Evolutionary conservation across 2,888 invertebrate species (phyloP).

Genomic region (Lomographa bimaculata): DNA sequence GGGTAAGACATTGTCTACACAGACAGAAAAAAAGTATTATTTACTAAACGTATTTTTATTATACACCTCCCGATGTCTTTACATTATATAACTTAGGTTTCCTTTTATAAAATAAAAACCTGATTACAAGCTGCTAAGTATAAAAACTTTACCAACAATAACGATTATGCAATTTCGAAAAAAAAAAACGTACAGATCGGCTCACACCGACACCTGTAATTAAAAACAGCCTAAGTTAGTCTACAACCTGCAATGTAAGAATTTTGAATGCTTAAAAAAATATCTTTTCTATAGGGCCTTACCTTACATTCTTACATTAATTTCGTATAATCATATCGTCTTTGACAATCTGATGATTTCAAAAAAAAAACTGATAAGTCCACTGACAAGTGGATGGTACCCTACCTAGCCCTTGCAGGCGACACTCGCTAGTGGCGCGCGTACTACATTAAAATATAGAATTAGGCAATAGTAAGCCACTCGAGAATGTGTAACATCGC

Average conservation of each 20-base stretch:
- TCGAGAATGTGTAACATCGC: slow-evolving; percentile 60
- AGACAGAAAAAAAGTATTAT: slow-evolving; percentile 63
- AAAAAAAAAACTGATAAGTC: slow-evolving; percentile 60
- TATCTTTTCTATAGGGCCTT: slow-evolving; percentile 81
- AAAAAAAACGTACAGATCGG: slow-evolving; percentile 55
- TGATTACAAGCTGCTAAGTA: slow-evolving; percentile 78
- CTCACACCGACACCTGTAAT: slow-evolving; percentile 32
- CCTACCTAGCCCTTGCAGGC: slow-evolving; percentile 50
- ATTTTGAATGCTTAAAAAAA: slow-evolving; percentile 82
- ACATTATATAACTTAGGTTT: slow-evolving; percentile 68
- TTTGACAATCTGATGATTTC: slow-evolving; percentile 78
- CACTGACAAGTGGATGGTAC: slow-evolving; percentile 58
- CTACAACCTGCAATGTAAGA: slow-evolving; percentile 66
- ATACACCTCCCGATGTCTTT: slow-evolving; percentile 71
- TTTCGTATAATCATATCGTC: slow-evolving; percentile 79
- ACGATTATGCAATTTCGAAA: slow-evolving; percentile 76
- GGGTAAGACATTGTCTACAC: slow-evolving; percentile 48
- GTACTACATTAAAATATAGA: slow-evolving; percentile 41
- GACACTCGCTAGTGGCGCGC: slow-evolving; percentile 58
- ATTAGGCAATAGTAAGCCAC: slow-evolving; percentile 57
- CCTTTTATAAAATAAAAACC: slow-evolving; percentile 65
- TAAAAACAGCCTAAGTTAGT: slow-evolving; percentile 54
- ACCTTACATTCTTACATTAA: slow-evolving; percentile 80
- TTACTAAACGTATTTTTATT: slow-evolving; percentile 76
- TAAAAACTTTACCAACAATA: slow-evolving; percentile 76